These are phyloP conservation scores for Seison nebaliae DNA, from an alignment of 1,140 invertebrate genomes.

Conservation along the genomic window DNA sequence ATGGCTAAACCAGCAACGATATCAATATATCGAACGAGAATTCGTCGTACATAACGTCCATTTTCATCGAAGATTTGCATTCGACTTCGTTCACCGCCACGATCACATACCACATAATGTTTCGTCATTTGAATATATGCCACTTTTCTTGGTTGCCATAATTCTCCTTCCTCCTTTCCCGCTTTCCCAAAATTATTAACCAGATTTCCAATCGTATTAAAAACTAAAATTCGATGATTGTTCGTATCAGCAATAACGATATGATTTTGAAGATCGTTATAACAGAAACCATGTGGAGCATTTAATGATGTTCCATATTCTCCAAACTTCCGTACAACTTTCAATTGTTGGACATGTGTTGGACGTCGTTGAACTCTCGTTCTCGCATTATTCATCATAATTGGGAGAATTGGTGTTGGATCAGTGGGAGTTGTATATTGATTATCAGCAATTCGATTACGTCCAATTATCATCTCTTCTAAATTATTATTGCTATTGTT, in stretches of 20 bases:
- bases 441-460: no score
- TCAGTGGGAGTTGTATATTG: no score
- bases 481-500: no score
- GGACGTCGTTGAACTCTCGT: no score
- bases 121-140: slow-evolving; percentile 34
- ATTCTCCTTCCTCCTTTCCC: background rate
- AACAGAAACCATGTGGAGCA: slow-evolving; percentile 3
- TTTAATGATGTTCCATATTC: no score
- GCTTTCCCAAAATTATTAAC: slow-evolving; percentile 20
- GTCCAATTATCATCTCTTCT: no score
- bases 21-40: slow-evolving; percentile 70
- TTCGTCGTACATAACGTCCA: slow-evolving; percentile 50
- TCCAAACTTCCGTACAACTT: no score
- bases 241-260: slow-evolving; percentile 22
- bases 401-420: no score
- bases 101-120: slow-evolving; percentile 66
- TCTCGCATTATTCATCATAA: no score
- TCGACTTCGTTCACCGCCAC: slow-evolving; percentile 68
- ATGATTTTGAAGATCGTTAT: slow-evolving; percentile 17
- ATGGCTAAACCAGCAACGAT: slow-evolving; percentile 78
- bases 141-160: background rate
- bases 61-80: slow-evolving; percentile 58
- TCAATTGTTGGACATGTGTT: no score
- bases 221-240: slow-evolving; percentile 23
- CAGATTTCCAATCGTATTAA: slow-evolving; percentile 19